Evolutionary conservation across 2,888 invertebrate genomes (phyloP).

Genomic region (Polydrusus pterygomalis): DNA sequence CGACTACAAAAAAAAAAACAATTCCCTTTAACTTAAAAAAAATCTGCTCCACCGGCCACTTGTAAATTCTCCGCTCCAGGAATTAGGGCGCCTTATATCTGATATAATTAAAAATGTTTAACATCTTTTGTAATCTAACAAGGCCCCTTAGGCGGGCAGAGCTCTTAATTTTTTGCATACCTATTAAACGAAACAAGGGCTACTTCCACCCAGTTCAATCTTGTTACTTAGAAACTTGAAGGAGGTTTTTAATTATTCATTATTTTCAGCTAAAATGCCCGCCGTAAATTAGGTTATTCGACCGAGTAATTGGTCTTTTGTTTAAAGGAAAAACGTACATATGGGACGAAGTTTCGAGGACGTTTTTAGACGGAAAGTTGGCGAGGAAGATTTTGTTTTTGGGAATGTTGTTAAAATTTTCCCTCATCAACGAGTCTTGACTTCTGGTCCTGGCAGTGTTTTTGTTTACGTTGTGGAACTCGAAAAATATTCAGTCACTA

Average conservation of each 20-base stretch:
- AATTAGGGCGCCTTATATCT: no score
- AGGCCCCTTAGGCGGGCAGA: not conserved
- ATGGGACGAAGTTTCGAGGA: not conserved
- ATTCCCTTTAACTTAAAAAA: no score
- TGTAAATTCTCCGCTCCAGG: not conserved
- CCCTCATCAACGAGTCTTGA: no score
- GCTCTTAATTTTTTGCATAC: constrained; percentile 7
- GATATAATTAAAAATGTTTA: not conserved
- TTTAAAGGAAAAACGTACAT: constrained; percentile 15
- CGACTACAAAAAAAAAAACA: no score
- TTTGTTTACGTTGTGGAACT: no score
- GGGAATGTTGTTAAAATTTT: no score
- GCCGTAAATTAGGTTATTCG: constrained; percentile 10
- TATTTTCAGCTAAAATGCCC: constrained; percentile 12
- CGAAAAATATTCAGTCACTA: no score
- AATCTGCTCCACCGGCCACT: not conserved
- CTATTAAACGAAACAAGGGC: not conserved
- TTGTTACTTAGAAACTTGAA: constrained; percentile 5
- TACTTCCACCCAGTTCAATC: not conserved
- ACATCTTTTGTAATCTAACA: constrained; percentile 7
- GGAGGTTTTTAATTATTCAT: constrained; percentile 20
- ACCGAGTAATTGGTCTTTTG: constrained; percentile 15
- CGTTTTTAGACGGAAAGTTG: constrained; percentile 2
- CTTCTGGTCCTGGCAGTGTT: no score
- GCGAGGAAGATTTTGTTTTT: not conserved